Evolutionary conservation across 2,113 vertebrate species (phyloP).

Genomic region (Indicator indicator): DNA sequence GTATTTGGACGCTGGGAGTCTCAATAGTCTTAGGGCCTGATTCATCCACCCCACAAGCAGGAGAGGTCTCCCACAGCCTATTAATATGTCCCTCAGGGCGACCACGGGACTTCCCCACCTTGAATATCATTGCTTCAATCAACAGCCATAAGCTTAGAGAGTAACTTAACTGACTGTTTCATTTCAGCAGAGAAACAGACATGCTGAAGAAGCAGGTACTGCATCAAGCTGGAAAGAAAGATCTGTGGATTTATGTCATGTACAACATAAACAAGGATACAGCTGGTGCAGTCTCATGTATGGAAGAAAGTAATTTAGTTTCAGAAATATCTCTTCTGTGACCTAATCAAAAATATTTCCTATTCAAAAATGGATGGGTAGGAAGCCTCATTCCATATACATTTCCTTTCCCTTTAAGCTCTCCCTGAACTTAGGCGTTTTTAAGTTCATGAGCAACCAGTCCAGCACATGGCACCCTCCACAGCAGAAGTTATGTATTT

Average conservation of each 20-base stretch:
- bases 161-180: neutral
- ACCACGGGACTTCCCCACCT: neutral
- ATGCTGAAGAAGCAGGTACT: neutral
- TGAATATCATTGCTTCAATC: neutral
- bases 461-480: neutral
- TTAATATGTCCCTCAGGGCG: neutral
- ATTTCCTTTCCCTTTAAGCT: neutral
- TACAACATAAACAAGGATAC: neutral
- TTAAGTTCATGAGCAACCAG: neutral
- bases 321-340: neutral
- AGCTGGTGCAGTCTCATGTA: neutral
- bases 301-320: neutral
- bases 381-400: neutral
- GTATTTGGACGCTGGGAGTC: neutral
- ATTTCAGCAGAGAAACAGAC: neutral
- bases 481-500: rapidly evolving
- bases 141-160: neutral
- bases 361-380: neutral
- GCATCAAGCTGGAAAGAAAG: neutral
- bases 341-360: neutral
- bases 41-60: neutral
- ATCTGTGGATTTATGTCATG: neutral
- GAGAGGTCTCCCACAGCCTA: neutral
- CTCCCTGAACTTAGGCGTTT: neutral
- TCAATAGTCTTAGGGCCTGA: neutral